phyloP scores from a whole-genome alignment of 2,888 invertebrate genomes.

The Nomada flava region DNA sequence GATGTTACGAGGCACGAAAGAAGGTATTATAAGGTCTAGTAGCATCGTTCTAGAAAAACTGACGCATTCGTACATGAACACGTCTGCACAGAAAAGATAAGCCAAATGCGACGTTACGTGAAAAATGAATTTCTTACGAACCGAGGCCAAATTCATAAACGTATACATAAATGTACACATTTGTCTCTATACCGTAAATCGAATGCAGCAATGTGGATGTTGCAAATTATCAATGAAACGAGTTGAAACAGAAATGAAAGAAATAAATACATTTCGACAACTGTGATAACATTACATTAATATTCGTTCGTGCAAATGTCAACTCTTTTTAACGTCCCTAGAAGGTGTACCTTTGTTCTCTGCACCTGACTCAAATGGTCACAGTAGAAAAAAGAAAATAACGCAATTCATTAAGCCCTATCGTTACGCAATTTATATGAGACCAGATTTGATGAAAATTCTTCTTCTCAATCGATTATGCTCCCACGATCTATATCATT shows the following conservation, averaged over 20 bases:
- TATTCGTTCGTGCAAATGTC: neutral
- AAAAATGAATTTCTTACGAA: constrained; percentile 48
- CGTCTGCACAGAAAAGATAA: constrained; percentile 23
- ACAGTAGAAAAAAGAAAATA: neutral
- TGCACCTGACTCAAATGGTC: constrained; percentile 2
- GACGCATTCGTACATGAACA: constrained; percentile 20
- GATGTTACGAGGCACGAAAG: constrained; percentile 53
- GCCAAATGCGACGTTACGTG: constrained; percentile 27
- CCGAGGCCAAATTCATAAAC: constrained; percentile 24
- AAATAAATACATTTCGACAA: neutral
- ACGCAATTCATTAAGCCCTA: constrained; percentile 28
- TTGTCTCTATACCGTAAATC: neutral
- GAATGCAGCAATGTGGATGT: neutral
- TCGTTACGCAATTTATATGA: neutral
- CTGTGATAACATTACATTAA: neutral
- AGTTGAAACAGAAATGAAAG: neutral
- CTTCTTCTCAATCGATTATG: neutral
- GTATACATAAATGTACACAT: neutral
- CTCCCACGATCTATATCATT: neutral
- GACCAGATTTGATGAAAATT: neutral
- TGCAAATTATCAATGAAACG: neutral
- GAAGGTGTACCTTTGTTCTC: constrained; percentile 27
- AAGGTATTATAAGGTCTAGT: constrained; percentile 7
- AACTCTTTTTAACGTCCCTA: neutral
- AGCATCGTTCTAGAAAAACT: constrained; percentile 44